Base-by-base conservation (phyloP, 2,888 invertebrate species). In the Dryadula phaetusa region DNA sequence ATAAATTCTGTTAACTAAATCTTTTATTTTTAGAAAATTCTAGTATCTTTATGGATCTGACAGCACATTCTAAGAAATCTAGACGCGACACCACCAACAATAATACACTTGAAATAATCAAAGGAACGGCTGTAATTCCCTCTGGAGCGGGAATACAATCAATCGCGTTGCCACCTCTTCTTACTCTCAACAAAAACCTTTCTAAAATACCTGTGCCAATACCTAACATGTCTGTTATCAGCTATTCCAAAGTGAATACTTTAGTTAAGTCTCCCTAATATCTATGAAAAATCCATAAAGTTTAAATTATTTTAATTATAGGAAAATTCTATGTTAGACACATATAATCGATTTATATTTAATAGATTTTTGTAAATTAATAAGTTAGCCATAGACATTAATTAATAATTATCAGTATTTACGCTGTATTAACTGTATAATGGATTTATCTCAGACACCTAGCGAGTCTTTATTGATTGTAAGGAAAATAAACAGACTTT, bases 171-270 rank as follows among this genome's bases (percentile, higher is more conserved):
- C 90, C 89, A 2, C 81, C 88, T 0, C 78, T 91, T 0, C 72
- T 90, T 1, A 75, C 83, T 2, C 74, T 91, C 0, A 88, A 90
- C 70, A 86, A 82, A 52, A 90, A 87, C 66, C 70, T 89, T 16
- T 83, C 88, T 0, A 74, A 81, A 6, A 85, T 91, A 66, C 90
- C 90, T 0, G 86, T 91, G 0, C 90, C 90, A 0, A 87, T 91
- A 72, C 90, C 90, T 0, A 91, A 91, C 64, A 85, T 87, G n/a
- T 87, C 90, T 0, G 77, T 91, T 6, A 82, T 91, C 0, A 86
- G 85, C 72, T 91, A 91, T 62, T 83, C 87, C 47, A 89, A 88
- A 78, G 78, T 90, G 2, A 88, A 85, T 69, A 87, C 90, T 2
- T 72, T 90, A 40, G 73, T 88, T 20, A 73, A 72, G 49, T 67